These are phyloP conservation scores for Frankliniella intonsa DNA, from an alignment of 2,888 invertebrate species.

Conservation along the genomic window DNA sequence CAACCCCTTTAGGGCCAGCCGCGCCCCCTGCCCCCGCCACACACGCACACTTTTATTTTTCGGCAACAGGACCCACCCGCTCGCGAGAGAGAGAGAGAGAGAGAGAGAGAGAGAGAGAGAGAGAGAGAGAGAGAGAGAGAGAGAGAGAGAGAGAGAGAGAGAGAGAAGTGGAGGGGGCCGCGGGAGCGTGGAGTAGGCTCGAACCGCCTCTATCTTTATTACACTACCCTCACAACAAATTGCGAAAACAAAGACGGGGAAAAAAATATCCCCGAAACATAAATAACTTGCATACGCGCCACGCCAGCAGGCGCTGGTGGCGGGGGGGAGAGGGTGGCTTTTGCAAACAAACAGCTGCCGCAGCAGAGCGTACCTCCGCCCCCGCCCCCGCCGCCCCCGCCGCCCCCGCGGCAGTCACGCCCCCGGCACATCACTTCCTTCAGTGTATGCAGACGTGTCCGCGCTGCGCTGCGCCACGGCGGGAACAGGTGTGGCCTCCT, in stretches of 20 bases:
- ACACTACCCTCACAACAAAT: slow-evolving; percentile 24
- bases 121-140: not conserved
- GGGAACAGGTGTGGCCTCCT: not conserved
- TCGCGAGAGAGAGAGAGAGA: no score
- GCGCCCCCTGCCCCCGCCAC: no score
- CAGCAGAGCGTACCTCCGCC: not conserved
- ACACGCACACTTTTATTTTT: no score
- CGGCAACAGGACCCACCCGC: no score
- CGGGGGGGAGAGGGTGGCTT: not conserved
- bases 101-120: not conserved
- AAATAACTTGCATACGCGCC: slow-evolving; percentile 36
- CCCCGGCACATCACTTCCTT: not conserved
- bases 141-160: not conserved
- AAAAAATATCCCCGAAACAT: slow-evolving; percentile 34
- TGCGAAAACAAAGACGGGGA: slow-evolving; percentile 25
- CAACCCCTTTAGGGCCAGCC: no score
- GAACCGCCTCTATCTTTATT: slow-evolving; percentile 19
- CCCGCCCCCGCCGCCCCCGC: not conserved
- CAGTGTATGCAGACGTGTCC: not conserved
- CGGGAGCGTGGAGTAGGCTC: not conserved
- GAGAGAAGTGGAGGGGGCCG: not conserved
- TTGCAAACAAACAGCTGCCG: slow-evolving; percentile 1
- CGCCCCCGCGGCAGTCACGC: slow-evolving; percentile 1
- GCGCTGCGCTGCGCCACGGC: not conserved
- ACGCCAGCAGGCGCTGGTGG: not conserved